Evolutionary conservation across 2,888 invertebrate species (phyloP).

Genomic region (Quadriops clusia): DNA sequence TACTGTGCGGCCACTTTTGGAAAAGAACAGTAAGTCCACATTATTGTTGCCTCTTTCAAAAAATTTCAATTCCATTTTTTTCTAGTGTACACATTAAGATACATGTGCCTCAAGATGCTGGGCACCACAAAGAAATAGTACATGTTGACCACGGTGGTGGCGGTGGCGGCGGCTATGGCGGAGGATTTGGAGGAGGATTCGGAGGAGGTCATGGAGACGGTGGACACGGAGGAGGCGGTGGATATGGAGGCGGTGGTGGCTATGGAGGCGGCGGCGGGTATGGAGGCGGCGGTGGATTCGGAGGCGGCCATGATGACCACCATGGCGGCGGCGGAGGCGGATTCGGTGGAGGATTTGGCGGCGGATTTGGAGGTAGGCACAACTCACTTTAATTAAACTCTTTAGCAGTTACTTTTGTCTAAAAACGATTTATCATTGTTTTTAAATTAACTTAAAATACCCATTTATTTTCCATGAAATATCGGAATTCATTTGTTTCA

Average conservation of each 20-base stretch:
- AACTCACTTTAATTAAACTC: too few relatives aligned
- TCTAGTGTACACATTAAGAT: slow-evolving; percentile 46
- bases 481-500: too few relatives aligned
- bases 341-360: slow-evolving; percentile 12
- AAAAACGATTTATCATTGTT: too few relatives aligned
- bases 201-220: slow-evolving; percentile 17
- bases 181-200: too few relatives aligned
- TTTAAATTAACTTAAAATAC: too few relatives aligned
- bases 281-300: slow-evolving; percentile 12
- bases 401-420: too few relatives aligned
- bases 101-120: slow-evolving; percentile 41
- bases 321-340: too few relatives aligned
- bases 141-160: too few relatives aligned
- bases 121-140: slow-evolving; percentile 36
- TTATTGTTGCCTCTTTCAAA: too few relatives aligned
- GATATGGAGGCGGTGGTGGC: slow-evolving; percentile 16
- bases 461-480: too few relatives aligned
- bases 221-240: slow-evolving; percentile 21
- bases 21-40: slow-evolving; percentile 27
- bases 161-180: slow-evolving; percentile 13
- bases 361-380: slow-evolving; percentile 11
- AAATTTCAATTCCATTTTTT: too few relatives aligned
- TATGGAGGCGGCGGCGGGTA: slow-evolving; percentile 12
- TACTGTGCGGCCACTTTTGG: slow-evolving; percentile 20
- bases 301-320: slow-evolving; percentile 12